Conservation (phyloP, 2,113 vertebrate genomes). For the Dicentrarchus labrax region DNA sequence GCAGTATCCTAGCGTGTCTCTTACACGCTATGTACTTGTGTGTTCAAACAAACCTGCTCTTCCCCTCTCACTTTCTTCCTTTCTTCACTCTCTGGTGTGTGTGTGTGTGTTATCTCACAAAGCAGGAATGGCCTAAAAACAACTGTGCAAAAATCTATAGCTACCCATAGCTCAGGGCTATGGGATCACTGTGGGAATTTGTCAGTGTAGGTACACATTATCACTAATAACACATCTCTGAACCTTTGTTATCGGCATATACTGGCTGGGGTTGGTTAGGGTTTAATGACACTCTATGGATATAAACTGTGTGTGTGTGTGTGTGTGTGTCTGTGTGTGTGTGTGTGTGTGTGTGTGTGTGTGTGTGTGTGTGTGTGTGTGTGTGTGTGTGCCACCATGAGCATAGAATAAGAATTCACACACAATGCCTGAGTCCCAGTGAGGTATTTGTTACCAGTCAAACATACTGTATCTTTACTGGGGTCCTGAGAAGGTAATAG, state of each 20-base stretch:
- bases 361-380: background rate
- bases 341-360: conserved; percentile 8
- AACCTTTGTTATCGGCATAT: conserved; percentile 56
- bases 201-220: conserved; percentile 60
- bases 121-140: conserved; percentile 44
- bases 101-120: conserved; percentile 43
- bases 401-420: conserved; percentile 17
- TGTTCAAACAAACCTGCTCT: conserved; percentile 27
- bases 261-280: conserved; percentile 30
- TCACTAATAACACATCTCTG: conserved; percentile 65
- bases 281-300: conserved; percentile 55
- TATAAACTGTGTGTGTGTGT: conserved; percentile 23
- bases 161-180: conserved; percentile 36
- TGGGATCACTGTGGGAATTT: conserved; percentile 50
- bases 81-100: background rate
- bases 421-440: conserved; percentile 21
- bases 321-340: conserved; percentile 18
- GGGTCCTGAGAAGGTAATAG: conserved; percentile 49
- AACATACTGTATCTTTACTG: conserved; percentile 55
- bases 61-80: conserved; percentile 21
- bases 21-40: background rate
- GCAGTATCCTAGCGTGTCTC: background rate
- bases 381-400: conserved; percentile 13
- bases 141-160: conserved; percentile 37
- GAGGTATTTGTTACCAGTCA: conserved; percentile 48